These are phyloP conservation scores for Ranitomeya variabilis DNA, from an alignment of 2,113 vertebrate species.

Conservation along the genomic window DNA sequence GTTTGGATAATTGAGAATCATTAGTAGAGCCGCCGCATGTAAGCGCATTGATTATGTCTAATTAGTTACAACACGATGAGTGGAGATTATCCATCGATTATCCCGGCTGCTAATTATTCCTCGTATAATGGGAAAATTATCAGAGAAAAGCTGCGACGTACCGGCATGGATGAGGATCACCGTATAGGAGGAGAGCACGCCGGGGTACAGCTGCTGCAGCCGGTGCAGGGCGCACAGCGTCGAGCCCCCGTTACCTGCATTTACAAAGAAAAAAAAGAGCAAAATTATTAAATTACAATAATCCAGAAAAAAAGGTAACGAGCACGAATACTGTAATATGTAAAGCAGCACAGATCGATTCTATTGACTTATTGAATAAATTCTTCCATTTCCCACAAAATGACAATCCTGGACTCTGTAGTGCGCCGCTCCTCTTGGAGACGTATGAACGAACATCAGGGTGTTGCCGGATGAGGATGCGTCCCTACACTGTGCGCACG, in stretches of 20 bases:
- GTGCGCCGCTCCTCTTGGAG: too few relatives aligned
- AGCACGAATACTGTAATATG: too few relatives aligned
- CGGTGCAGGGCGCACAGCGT: slow-evolving; percentile 80
- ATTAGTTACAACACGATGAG: slow-evolving; percentile 38
- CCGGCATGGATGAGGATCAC: slow-evolving; percentile 93
- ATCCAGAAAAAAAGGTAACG: not conserved
- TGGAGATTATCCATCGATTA: slow-evolving; percentile 31
- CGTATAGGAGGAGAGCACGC: slow-evolving; percentile 73
- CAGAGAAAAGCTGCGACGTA: slow-evolving; percentile 63
- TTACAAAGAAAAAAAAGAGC: slow-evolving; percentile 21
- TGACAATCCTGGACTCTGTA: too few relatives aligned
- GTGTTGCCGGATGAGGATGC: too few relatives aligned
- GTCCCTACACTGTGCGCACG: too few relatives aligned
- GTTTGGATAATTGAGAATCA: slow-evolving; percentile 40
- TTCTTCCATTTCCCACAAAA: too few relatives aligned
- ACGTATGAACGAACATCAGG: too few relatives aligned
- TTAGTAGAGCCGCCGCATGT: not conserved
- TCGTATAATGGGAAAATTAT: slow-evolving; percentile 22
- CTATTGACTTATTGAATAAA: too few relatives aligned
- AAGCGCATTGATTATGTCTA: slow-evolving; percentile 44
- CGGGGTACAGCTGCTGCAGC: slow-evolving; percentile 79
- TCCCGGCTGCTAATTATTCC: slow-evolving; percentile 14
- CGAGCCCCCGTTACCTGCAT: slow-evolving; percentile 92
- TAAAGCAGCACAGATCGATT: too few relatives aligned
- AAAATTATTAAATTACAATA: not conserved